Conservation (phyloP, 1,140 invertebrate species). For the Eupristina koningsbergeri region DNA sequence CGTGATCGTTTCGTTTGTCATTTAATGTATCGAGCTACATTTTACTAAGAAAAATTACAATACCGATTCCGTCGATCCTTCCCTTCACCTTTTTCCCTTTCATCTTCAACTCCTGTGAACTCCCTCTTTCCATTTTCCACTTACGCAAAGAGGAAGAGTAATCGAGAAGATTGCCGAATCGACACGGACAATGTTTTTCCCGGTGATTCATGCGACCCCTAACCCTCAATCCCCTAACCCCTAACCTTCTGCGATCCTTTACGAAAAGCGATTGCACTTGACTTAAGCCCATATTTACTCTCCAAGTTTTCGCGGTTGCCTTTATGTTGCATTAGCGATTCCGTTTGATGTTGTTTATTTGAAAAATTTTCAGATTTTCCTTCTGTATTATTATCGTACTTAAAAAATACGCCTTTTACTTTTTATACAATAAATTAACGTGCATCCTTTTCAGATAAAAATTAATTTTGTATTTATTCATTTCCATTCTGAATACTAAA, state of each 20-base stretch:
- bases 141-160: constrained; percentile 4
- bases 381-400: too few relatives aligned
- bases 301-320: not conserved
- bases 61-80: not conserved
- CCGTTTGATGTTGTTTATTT: not conserved
- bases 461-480: too few relatives aligned
- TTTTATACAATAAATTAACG: too few relatives aligned
- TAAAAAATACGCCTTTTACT: too few relatives aligned
- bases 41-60: constrained; percentile 10
- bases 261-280: not conserved
- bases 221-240: too few relatives aligned
- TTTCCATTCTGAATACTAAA: not conserved
- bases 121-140: not conserved
- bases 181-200: constrained; percentile 5
- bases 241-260: not conserved
- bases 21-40: not conserved
- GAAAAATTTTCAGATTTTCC: too few relatives aligned
- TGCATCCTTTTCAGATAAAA: too few relatives aligned
- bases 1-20: constrained; percentile 10
- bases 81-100: not conserved
- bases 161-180: constrained; percentile 16
- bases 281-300: not conserved
- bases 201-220: constrained; percentile 19
- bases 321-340: not conserved
- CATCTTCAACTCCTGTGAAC: not conserved